Evolutionary conservation across 1,140 invertebrate genomes (phyloP), one percentile per base, ranked within the genome.

Genomic region (Cyclina sinensis): DNA sequence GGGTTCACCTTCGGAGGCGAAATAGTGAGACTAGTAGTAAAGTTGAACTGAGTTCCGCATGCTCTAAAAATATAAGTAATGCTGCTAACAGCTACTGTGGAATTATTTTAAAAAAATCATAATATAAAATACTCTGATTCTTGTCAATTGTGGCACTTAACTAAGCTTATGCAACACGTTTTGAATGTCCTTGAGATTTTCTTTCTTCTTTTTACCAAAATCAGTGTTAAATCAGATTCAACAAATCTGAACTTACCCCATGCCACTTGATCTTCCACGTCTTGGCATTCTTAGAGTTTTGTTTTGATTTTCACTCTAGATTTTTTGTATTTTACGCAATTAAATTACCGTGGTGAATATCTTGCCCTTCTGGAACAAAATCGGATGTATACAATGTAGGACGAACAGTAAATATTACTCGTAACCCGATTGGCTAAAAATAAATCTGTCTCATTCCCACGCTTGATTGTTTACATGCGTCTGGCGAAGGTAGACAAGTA

Each of bases 201-300:
- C 7, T 27, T 27, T 7, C 24, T 27, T 27, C n/a, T 11, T 9
- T 27, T n/a, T 7, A 9, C 57, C n/a, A n/a, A n/a, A n/a, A n/a
- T n/a, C n/a, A n/a, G n/a, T n/a, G n/a, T n/a, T n/a, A n/a, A n/a
- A n/a, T n/a, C n/a, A n/a, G n/a, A n/a, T n/a, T 62, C 24, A 27
- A 62, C 18, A 27, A 27, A 62, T 27, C 21, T 70, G 37, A 51
- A 65, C 27, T 65, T 46, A 68, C 48, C 74, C 30, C 46, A 84
- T 37, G 24, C 46, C 65, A 51, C 37, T 27, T n/a, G 85, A 79
- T 79, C 85, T 79, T 27, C 85, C 85, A 35, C 85, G 54, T 87
- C 85, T 79, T 48, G 85, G 85, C 85, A 87, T 87, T 65, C 51
- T 73, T 48, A n/a, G 37, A n/a, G 48, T 18, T 81, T 43, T 62